Evolutionary conservation across 2,888 invertebrate species (phyloP), one percentile per base, ranked within the genome.

Genomic region (Phymatocera aterrima): DNA sequence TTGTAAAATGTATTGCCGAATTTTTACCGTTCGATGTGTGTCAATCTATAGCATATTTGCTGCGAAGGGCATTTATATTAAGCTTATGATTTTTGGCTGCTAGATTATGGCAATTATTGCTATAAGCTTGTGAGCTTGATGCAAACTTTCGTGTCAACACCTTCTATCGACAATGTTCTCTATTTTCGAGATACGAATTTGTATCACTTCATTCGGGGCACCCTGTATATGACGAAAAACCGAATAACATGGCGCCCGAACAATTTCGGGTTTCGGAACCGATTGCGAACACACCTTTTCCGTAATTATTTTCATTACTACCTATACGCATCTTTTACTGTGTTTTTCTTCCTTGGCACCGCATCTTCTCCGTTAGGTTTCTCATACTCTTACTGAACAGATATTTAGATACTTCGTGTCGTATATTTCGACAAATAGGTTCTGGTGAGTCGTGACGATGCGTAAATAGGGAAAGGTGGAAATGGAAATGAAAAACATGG

Each of bases 401-500:
- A 21, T 60, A 68, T 43, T 43, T 43, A n/a, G n/a, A n/a, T n/a
- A 18, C 21, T 68, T 2, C 8, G 40, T 64, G 43, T 43, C 46
- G 24, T 21, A 24, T 21, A 24, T 12, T n/a, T 43, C 24, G 24
- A 68, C 4, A 68, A 43, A 46, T 68, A 43, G 78, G 61, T 72
- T 28, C 31, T 12, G 74, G 43, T 28, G 21, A 65, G 24, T n/a
- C 70, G 72, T 54, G 54, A 40, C 54, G 64, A 60, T 37, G 61
- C 40, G 61, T 68, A 57, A 75, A 51, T 37, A 77, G 51, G 77
- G n/a, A 68, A 51, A 60, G 57, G 28, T 60, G 77, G 77, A 77
- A 70, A 54, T 60, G 46, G 70, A 57, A 61, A 75, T 75, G 79
- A 80, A 77, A 79, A 40, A 78, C 61, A 18, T 77, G 31, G 75